A percentile compares a stretch with the other conserved stretches of the same genome.
These are phyloP conservation scores for Dermochelys coriacea DNA, from an alignment of 2,797 vertebrate genomes.

Conservation along the genomic window DNA sequence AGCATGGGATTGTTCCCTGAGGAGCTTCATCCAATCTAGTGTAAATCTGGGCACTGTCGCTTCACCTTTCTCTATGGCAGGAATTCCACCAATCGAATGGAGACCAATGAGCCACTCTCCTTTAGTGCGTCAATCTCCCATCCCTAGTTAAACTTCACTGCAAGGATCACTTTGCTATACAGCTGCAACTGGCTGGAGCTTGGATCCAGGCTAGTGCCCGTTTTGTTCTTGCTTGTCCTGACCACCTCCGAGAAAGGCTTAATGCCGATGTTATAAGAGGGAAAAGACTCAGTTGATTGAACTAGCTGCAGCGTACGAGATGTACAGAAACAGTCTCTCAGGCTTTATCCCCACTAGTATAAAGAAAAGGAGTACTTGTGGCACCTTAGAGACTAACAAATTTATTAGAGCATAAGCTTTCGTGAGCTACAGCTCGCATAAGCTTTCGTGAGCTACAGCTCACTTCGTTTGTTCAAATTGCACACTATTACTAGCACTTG, in stretches of 20 bases:
- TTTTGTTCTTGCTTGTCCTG: fast-evolving
- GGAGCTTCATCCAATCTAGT: background rate
- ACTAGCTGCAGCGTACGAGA: constrained; percentile 5
- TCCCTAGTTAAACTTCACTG: background rate
- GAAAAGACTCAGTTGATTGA: constrained; percentile 45
- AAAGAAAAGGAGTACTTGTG: too few relatives aligned
- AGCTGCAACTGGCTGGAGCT: too few relatives aligned
- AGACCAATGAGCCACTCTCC: background rate
- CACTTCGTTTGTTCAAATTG: constrained; percentile 21
- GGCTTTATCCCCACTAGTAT: constrained; percentile 32
- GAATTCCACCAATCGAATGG: background rate
- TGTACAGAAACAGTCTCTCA: constrained; percentile 48
- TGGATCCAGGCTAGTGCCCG: background rate
- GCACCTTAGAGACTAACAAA: too few relatives aligned
- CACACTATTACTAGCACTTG: background rate
- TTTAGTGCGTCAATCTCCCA: background rate
- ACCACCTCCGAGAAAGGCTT: fast-evolving
- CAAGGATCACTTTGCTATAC: too few relatives aligned
- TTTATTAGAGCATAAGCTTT: too few relatives aligned
- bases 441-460: too few relatives aligned
- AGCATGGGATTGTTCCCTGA: background rate
- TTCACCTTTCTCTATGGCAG: background rate
- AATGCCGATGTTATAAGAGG: background rate
- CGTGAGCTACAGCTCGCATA: too few relatives aligned
- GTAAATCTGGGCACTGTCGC: background rate